A percentile compares a stretch with the other conserved stretches of the same genome.
Evolutionary conservation across 2,113 vertebrate genomes (phyloP).

Genomic region (Crotalus horridus): DNA sequence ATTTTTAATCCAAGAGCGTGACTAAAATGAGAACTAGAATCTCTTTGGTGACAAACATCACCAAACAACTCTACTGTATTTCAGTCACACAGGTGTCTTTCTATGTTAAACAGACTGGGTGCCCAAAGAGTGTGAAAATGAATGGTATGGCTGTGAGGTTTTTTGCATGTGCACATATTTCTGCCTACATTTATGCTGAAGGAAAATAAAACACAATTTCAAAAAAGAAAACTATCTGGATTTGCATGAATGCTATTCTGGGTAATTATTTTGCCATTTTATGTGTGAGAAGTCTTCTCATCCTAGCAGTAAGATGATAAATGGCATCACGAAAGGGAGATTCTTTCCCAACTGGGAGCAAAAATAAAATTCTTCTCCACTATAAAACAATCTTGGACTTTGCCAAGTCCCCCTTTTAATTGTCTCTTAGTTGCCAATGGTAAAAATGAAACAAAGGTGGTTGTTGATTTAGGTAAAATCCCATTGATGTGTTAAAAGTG

Average conservation of each 20-base stretch:
- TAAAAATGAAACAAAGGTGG: neutral
- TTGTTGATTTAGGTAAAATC: neutral
- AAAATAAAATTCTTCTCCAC: neutral
- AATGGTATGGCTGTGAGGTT: neutral
- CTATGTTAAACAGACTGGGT: neutral
- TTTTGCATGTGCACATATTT: conserved; percentile 8
- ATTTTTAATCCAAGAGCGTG: conserved; percentile 20
- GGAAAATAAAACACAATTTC: neutral
- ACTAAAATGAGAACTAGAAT: conserved; percentile 14
- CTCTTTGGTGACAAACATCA: conserved; percentile 32
- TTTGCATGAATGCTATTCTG: neutral
- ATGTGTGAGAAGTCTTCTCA: neutral
- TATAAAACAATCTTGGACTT: neutral
- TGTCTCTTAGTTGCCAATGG: neutral
- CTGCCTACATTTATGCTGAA: neutral
- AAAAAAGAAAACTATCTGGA: neutral
- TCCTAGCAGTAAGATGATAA: neutral
- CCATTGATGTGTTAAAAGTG: neutral
- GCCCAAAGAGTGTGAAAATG: neutral
- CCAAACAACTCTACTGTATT: conserved; percentile 26
- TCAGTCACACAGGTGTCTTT: neutral
- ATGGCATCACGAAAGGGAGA: neutral
- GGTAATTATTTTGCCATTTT: conserved; percentile 29
- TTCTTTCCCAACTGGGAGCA: neutral
- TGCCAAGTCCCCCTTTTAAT: neutral